phyloP scores from a whole-genome alignment of 2,113 vertebrate genomes.

The Labeo catla region DNA sequence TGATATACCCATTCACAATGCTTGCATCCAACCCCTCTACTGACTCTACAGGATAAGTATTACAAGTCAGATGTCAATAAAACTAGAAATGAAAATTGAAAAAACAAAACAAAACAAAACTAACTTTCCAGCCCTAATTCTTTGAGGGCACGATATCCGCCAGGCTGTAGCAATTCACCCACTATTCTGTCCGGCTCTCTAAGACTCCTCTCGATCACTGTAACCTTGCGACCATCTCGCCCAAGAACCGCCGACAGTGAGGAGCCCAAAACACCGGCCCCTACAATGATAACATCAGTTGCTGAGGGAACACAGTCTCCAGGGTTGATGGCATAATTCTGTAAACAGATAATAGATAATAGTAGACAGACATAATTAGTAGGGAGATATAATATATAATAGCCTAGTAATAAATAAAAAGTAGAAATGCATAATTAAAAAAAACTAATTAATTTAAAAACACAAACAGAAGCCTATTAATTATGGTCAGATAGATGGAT shows the following conservation, averaged over 20 bases:
- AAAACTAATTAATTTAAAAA: background rate
- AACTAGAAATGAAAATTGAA: background rate
- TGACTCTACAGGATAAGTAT: slow-evolving; percentile 69
- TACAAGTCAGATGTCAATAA: background rate
- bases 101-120: slow-evolving; percentile 8
- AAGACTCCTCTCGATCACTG: slow-evolving; percentile 91
- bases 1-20: slow-evolving; percentile 85
- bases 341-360: background rate
- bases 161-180: slow-evolving; percentile 93
- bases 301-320: slow-evolving; percentile 54
- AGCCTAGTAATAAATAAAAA: background rate
- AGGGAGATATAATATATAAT: no score
- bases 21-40: slow-evolving; percentile 89
- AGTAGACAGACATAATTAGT: background rate
- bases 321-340: background rate
- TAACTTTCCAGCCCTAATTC: slow-evolving; percentile 90
- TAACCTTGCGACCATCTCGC: slow-evolving; percentile 89
- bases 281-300: slow-evolving; percentile 91
- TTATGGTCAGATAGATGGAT: background rate
- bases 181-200: slow-evolving; percentile 95
- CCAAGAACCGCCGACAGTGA: slow-evolving; percentile 88
- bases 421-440: no score
- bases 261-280: slow-evolving; percentile 91
- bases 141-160: slow-evolving; percentile 84
- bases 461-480: no score